Percentiles rank a stretch among this genome's conserved stretches.
phyloP scores from a whole-genome alignment of 1,140 invertebrate species.

The Streblospio benedicti region DNA sequence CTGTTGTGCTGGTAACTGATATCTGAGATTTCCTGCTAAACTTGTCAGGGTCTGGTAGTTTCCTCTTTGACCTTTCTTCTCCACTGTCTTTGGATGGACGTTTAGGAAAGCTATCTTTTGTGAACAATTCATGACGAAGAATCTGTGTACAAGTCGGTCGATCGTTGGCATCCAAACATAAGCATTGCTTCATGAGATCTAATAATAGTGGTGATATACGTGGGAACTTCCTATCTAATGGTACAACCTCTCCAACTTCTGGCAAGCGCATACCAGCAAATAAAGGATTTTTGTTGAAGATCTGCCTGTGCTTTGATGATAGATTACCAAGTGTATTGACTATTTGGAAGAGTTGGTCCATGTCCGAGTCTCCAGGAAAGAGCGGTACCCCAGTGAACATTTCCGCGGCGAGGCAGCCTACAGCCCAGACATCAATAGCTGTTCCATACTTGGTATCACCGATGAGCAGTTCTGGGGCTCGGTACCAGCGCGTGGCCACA shows the following conservation, averaged over 20 bases:
- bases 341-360: slow-evolving; percentile 24
- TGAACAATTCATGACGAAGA: slow-evolving; percentile 60
- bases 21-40: slow-evolving; percentile 13
- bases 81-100: slow-evolving; percentile 5
- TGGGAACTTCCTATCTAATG: slow-evolving; percentile 51
- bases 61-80: slow-evolving; percentile 24
- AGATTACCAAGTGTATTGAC: slow-evolving; percentile 54
- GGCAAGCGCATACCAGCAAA: slow-evolving; percentile 54
- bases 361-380: slow-evolving; percentile 21
- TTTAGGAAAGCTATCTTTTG: slow-evolving; percentile 60
- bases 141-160: slow-evolving; percentile 57
- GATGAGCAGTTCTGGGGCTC: slow-evolving; percentile 66
- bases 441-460: slow-evolving; percentile 87
- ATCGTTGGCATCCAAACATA: slow-evolving; percentile 60
- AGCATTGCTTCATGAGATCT: slow-evolving; percentile 53
- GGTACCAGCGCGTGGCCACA: slow-evolving; percentile 53
- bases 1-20: not conserved
- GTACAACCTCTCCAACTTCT: slow-evolving; percentile 37
- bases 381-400: slow-evolving; percentile 52
- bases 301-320: slow-evolving; percentile 78
- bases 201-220: slow-evolving; percentile 50
- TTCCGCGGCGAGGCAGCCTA: slow-evolving; percentile 95
- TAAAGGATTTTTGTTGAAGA: slow-evolving; percentile 88
- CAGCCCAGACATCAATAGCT: slow-evolving; percentile 95
- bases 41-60: slow-evolving; percentile 22